Conservation (phyloP, 2,888 invertebrate genomes). For the Mallateleia sp. region DNA sequence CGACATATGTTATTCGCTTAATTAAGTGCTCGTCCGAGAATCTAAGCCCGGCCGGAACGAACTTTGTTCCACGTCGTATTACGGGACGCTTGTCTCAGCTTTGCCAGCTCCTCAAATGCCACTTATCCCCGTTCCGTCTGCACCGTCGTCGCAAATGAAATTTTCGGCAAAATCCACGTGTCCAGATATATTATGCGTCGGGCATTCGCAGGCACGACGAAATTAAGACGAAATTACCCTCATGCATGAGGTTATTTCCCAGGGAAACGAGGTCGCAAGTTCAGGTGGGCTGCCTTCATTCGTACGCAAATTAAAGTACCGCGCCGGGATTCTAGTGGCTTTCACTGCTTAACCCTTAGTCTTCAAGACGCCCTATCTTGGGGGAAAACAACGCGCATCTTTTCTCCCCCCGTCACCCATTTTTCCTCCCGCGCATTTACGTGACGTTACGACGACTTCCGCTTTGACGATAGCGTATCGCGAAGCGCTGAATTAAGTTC, state of each 20-base stretch:
- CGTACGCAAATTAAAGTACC: slow-evolving; percentile 70
- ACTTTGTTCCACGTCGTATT: slow-evolving; percentile 79
- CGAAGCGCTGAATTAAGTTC: not conserved
- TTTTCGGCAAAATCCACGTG: slow-evolving; percentile 71
- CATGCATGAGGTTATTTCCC: slow-evolving; percentile 54
- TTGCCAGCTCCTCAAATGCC: slow-evolving; percentile 72
- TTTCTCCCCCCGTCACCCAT: not conserved
- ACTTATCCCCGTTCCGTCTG: slow-evolving; percentile 72
- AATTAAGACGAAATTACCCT: slow-evolving; percentile 74
- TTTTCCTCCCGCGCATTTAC: not conserved
- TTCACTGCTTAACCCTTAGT: slow-evolving; percentile 44
- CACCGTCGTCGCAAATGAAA: slow-evolving; percentile 68
- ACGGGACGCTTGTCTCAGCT: slow-evolving; percentile 73
- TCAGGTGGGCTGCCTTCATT: slow-evolving; percentile 51
- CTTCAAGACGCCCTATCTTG: not conserved
- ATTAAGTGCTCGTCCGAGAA: slow-evolving; percentile 88
- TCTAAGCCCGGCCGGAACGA: slow-evolving; percentile 81
- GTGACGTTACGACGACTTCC: too few species aligned
- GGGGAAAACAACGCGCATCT: slow-evolving; percentile 28
- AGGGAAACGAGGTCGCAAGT: slow-evolving; percentile 68
- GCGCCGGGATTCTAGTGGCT: slow-evolving; percentile 46
- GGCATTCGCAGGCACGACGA: slow-evolving; percentile 59
- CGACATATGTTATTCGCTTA: slow-evolving; percentile 89
- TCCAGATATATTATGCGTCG: slow-evolving; percentile 69
- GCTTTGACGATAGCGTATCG: too few species aligned